These are phyloP conservation scores for Drosophila pseudoobscura DNA, from an alignment of 1,140 invertebrate genomes.

Conservation along the genomic window DNA sequence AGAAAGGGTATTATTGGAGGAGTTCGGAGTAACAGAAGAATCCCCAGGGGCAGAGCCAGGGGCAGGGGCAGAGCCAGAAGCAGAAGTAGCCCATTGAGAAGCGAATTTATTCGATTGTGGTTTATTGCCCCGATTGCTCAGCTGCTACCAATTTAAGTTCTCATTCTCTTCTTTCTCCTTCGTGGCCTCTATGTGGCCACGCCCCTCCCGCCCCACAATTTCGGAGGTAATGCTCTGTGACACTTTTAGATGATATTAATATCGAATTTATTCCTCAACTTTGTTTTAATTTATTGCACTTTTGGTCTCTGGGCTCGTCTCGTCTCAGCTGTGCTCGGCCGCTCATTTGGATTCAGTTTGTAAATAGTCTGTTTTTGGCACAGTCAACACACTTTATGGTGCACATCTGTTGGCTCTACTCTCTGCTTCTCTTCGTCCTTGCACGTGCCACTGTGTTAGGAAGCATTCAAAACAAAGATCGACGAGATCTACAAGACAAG, in stretches of 20 bases:
- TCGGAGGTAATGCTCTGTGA: slow-evolving; percentile 71
- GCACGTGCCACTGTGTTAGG: no score
- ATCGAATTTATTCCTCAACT: slow-evolving; percentile 68
- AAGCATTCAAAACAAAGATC: no score
- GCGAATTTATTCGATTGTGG: slow-evolving; percentile 79
- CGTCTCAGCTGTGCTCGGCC: slow-evolving; percentile 55
- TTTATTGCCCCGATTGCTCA: slow-evolving; percentile 79
- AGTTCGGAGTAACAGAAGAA: neutral
- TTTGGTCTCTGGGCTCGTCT: slow-evolving; percentile 13
- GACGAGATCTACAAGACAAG: no score
- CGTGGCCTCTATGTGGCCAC: neutral
- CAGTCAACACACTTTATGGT: neutral
- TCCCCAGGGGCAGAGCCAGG: neutral
- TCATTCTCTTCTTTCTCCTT: slow-evolving; percentile 17
- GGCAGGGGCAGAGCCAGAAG: slow-evolving; percentile 10
- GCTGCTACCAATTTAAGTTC: slow-evolving; percentile 54
- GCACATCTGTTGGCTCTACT: no score
- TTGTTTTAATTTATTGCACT: slow-evolving; percentile 68
- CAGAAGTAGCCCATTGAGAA: slow-evolving; percentile 54
- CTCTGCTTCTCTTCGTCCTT: no score
- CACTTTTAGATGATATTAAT: slow-evolving; percentile 77
- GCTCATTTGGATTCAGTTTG: slow-evolving; percentile 10
- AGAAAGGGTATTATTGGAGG: neutral
- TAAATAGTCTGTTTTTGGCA: no score
- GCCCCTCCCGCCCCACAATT: slow-evolving; percentile 16